Conservation (phyloP, 2,797 vertebrate species). For the Serranus cabrilla region DNA sequence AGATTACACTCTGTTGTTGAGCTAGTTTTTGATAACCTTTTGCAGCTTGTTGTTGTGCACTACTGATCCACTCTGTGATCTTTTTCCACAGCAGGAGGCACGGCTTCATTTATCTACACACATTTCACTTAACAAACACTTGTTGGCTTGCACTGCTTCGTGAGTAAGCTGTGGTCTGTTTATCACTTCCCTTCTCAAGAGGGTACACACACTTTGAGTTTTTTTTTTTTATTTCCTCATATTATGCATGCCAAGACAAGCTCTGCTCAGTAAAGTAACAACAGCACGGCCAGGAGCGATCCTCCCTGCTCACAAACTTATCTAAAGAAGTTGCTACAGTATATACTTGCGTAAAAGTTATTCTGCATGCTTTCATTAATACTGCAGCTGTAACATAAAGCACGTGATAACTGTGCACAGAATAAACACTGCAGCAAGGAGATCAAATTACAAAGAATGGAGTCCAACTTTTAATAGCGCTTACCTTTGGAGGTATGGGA, state of each 20-base stretch:
- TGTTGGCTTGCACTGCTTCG: background rate
- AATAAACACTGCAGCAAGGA: constrained; percentile 41
- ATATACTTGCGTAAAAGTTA: background rate
- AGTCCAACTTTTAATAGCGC: constrained; percentile 28
- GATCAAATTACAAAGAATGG: constrained; percentile 44
- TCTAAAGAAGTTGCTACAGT: constrained; percentile 3
- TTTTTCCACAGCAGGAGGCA: background rate
- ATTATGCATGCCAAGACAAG: constrained; percentile 8
- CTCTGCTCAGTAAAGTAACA: constrained; percentile 56
- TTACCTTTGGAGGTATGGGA: constrained; percentile 76
- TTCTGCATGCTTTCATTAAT: constrained; percentile 3
- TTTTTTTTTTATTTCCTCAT: constrained; percentile 54
- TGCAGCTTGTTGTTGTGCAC: constrained; percentile 6
- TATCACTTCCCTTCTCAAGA: constrained; percentile 9
- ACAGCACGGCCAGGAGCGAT: background rate
- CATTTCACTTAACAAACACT: constrained; percentile 1
- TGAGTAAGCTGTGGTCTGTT: background rate
- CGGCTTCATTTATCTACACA: background rate
- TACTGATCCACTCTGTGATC: constrained; percentile 19
- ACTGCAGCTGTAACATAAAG: constrained; percentile 10
- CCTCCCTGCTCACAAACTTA: constrained; percentile 19
- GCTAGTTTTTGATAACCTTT: constrained; percentile 40
- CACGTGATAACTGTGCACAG: constrained; percentile 25
- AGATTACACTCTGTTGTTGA: constrained; percentile 16
- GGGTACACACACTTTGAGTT: background rate